Evolutionary conservation across 2,797 vertebrate species (phyloP), one percentile per base, ranked within the genome.

Genomic region (Dryobates pubescens): DNA sequence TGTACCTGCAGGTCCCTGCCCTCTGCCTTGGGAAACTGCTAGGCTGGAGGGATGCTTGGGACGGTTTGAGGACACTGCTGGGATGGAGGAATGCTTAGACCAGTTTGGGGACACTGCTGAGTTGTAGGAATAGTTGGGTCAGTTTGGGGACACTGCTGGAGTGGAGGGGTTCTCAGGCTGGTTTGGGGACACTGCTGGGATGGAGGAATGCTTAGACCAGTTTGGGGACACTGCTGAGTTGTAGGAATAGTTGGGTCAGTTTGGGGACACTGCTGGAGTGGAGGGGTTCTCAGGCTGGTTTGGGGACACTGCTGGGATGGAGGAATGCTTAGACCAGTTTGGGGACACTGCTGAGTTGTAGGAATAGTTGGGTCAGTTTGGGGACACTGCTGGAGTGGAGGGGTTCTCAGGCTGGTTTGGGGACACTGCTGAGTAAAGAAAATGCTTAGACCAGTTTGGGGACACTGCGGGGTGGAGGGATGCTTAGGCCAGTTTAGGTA

Each of bases 401-500:
- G 36, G 23, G 15, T 54, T 22, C 13, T 63, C 16, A 4, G 27
- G 3, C 5, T 13, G 4, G 22, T 27, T 43, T 72, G 43, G 59
- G 16, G 30, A 53, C 34, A 53, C 1, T 22, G 63, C 6, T 7
- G 41, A 41, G 16, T 29, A 20, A 5, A 51, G 7, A 9, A 30
- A 34, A 36, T 57, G 51, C 20, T 79, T 17, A 10, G 54, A 5
- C 7, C 10, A 2, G 32, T 24, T 26, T 49, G 34, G 73, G 49
- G 22, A 20, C 24, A 3, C 1, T 32, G 62, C 4, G 2, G 3
- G 7, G 20, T 64, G 13, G 7, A 29, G 17, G 51, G 32, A 43
- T 45, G 32, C 18, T 49, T 12, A 2, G 43, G 4, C 2, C 1
- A 0, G 23, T 63, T 13, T 59, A 32, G 51, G 23, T 4, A 38